Conservation (phyloP, 2,888 invertebrate species). For the Netelia fuscicornis region DNA sequence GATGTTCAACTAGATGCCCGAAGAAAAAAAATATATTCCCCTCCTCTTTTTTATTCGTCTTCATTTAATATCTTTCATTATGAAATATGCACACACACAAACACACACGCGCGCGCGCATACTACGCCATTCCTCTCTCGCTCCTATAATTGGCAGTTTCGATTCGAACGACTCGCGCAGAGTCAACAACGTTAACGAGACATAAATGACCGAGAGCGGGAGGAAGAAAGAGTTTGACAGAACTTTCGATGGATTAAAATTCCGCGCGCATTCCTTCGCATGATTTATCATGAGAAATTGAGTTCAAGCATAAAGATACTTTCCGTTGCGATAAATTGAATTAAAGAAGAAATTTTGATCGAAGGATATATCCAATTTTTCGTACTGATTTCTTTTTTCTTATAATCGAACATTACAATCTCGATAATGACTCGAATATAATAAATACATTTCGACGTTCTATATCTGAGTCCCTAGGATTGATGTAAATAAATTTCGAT, state of each 20-base stretch:
- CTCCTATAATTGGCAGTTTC: conserved; percentile 68
- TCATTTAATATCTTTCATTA: conserved; percentile 2
- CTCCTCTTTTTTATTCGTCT: background rate
- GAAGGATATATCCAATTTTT: no score
- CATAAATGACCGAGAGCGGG: conserved; percentile 13
- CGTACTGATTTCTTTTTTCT: no score
- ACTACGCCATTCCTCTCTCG: conserved; percentile 27
- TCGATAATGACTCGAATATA: no score
- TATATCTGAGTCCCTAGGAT: no score
- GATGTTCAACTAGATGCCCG: conserved; percentile 23
- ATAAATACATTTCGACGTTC: no score
- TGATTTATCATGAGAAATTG: background rate
- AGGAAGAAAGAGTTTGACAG: background rate
- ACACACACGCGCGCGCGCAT: background rate
- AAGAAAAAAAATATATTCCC: conserved; percentile 40
- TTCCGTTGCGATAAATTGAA: background rate
- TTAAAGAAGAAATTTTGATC: background rate
- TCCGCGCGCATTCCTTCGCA: conserved; percentile 1
- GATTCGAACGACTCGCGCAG: conserved; percentile 45
- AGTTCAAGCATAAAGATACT: background rate
- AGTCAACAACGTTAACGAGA: conserved; percentile 50
- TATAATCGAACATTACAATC: no score
- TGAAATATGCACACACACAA: background rate
- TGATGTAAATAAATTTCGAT: no score
- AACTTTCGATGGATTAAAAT: conserved; percentile 22